Base-by-base conservation (phyloP, 1,140 invertebrate species). In the Micrasema minimum region DNA sequence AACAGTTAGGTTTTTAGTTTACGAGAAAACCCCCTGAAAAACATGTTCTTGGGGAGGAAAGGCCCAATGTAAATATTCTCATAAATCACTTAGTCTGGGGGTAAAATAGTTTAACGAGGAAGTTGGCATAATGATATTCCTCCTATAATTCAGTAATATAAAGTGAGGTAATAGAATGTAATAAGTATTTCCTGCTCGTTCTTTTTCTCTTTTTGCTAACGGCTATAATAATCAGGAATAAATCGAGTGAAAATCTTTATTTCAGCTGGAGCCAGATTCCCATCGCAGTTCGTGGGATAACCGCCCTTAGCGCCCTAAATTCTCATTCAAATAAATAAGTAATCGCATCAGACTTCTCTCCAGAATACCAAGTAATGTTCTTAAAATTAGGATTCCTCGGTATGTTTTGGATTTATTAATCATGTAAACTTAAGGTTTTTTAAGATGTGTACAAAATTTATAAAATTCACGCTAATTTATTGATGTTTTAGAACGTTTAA, bases 211-310 rank as follows among this genome's bases (percentile, higher is more conserved):
- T 20, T 16, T 35, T 35, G 31, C 37, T 41, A 16, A 59, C 35
- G 14, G 55, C 37, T 41, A 59, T 59, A 59, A 59, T 59, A 59
- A 59, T 59, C 55, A 59, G 37, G 18, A 59, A 43, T 59, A 59
- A 59, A 59, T 59, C 37, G 55, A 59, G 35, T 59, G 55, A 59
- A 59, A 59, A 59, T 59, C 55, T 59, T 59, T 59, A 59, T 59
- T 59, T 59, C 37, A 22, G 37, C 55, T 35, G 18, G 55, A 12
- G 18, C 9, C 55, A 59, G 37, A 38, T 59, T 59, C 55, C 37
- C 18, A 41, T 38, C 55, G 10, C 55, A 20, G 55, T 11, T 22
- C 7, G 35, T 7, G 51, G 37, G 11, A 59, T 53, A 23, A 22
- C 23, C 26, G 14, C 50, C 18, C 46, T 20, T 20, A 31, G 43